Percentiles rank a stretch among this genome's conserved stretches.
These are phyloP conservation scores for Melanotaenia parkinsoni DNA, from an alignment of 2,797 vertebrate species.

Conservation along the genomic window DNA sequence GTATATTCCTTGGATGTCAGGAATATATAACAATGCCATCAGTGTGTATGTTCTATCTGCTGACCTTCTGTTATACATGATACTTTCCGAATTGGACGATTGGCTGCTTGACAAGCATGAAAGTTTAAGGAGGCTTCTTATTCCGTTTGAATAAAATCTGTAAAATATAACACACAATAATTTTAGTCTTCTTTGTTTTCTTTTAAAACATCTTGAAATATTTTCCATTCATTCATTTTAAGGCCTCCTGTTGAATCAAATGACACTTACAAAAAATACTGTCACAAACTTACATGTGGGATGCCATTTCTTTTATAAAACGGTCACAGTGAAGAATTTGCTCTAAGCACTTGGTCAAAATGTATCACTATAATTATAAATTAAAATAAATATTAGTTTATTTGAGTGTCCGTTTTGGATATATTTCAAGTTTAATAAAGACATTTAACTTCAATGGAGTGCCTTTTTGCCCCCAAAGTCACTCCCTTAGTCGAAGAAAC, in stretches of 20 bases:
- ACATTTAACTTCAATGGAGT: too few relatives aligned
- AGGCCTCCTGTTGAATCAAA: neutral
- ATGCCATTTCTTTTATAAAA: neutral
- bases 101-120: neutral
- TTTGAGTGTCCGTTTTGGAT: too few relatives aligned
- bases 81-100: neutral
- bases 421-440: too few relatives aligned
- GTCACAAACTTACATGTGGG: too few relatives aligned
- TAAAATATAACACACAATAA: neutral
- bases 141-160: neutral
- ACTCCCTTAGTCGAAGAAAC: too few relatives aligned
- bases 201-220: neutral
- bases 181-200: neutral
- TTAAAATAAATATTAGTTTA: neutral
- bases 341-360: neutral
- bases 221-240: too few relatives aligned
- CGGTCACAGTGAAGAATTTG: neutral
- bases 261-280: too few relatives aligned
- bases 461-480: too few relatives aligned
- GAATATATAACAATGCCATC: neutral
- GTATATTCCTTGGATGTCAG: neutral
- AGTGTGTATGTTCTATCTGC: neutral
- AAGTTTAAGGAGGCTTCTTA: neutral
- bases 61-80: neutral
- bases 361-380: neutral